Evolutionary conservation across 35 echinoderm and acorn worm genomes (phyloP).

Genomic region (Strongylocentrotus purpuratus): DNA sequence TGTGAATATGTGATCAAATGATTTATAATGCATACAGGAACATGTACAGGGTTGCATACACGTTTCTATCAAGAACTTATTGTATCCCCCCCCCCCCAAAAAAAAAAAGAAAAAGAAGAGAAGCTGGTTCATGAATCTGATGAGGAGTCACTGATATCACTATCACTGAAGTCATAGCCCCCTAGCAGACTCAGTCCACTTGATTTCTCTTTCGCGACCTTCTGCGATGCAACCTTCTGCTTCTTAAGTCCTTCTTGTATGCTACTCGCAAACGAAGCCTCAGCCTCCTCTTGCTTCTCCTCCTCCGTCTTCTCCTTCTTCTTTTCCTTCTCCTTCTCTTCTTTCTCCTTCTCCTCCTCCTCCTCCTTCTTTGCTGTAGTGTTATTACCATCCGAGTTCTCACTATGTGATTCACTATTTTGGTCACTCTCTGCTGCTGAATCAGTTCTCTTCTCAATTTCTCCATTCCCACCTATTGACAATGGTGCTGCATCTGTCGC

Average conservation of each 20-base stretch:
- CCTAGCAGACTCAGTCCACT: slow-evolving; percentile 68
- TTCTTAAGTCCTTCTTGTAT: slow-evolving; percentile 80
- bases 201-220: slow-evolving; percentile 47
- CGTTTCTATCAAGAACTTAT: too few relatives aligned
- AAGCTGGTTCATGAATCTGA: slow-evolving; percentile 18
- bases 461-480: background rate
- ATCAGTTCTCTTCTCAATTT: background rate
- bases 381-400: background rate
- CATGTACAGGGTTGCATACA: too few relatives aligned
- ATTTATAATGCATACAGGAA: too few relatives aligned
- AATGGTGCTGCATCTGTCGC: slow-evolving; percentile 7
- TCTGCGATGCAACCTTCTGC: slow-evolving; percentile 33
- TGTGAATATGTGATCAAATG: too few relatives aligned
- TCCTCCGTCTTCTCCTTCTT: background rate
- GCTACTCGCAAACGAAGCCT: slow-evolving; percentile 18
- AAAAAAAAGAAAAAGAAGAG: too few relatives aligned
- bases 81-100: too few relatives aligned
- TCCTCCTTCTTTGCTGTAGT: background rate
- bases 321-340: background rate
- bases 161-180: slow-evolving; percentile 70
- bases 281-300: background rate
- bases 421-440: background rate
- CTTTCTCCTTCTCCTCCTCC: background rate
- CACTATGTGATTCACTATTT: background rate
- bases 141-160: slow-evolving; percentile 22